Evolutionary conservation across 1,140 invertebrate genomes (phyloP).

Genomic region (Monomorium pharaonis): DNA sequence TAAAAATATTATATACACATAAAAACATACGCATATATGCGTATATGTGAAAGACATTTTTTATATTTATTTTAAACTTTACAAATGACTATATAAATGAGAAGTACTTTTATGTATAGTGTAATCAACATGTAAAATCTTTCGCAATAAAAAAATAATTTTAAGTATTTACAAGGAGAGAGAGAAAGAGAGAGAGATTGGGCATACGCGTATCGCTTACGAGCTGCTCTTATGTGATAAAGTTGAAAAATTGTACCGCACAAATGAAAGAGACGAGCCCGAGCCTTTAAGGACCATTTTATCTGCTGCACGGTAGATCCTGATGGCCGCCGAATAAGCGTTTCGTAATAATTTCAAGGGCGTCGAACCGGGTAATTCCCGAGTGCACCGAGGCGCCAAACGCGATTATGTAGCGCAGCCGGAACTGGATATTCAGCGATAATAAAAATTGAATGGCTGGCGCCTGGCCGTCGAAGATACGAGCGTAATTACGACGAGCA

Average conservation of each 20-base stretch:
- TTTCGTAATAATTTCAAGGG: conserved; percentile 71
- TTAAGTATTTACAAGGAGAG: not conserved
- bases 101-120: not conserved
- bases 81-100: not conserved
- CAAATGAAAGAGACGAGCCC: conserved; percentile 27
- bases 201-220: not conserved
- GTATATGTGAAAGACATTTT: not conserved
- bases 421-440: conserved; percentile 64
- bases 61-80: not conserved
- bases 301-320: conserved; percentile 37
- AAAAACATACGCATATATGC: not conserved
- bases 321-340: conserved; percentile 50
- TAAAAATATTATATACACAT: not conserved
- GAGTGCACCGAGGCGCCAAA: conserved; percentile 70
- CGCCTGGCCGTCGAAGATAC: conserved; percentile 70
- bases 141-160: not conserved
- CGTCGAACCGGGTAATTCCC: conserved; percentile 70
- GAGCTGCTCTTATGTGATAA: conserved; percentile 25
- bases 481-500: conserved; percentile 68
- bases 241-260: conserved; percentile 12
- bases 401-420: conserved; percentile 67
- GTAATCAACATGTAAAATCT: not conserved
- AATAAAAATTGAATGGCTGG: conserved; percentile 71
- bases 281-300: conserved; percentile 28
- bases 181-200: too few relatives aligned